Base-by-base conservation (phyloP, 2,888 invertebrate species). In the Drosophila paranaensis region DNA sequence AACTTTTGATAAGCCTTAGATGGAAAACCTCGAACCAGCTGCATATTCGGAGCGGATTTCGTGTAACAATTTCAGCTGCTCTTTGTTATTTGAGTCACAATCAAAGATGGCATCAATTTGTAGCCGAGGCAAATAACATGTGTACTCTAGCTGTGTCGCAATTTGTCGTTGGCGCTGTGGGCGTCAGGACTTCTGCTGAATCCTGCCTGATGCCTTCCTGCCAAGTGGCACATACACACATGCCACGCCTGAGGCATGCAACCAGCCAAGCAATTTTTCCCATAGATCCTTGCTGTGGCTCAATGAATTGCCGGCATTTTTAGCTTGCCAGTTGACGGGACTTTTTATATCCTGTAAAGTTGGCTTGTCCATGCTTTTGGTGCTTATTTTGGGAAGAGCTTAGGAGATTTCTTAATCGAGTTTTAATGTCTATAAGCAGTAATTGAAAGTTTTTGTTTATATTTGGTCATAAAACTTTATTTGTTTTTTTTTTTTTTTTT, bases 221-320 rank as follows among this genome's bases (percentile, higher is more conserved):
- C 20, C 57, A 40, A 61, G 66, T 68, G 68, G 68, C 80, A 68
- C 61, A 20, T 2, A 20, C 20, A 64, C 70, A 64, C 70, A 72
- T 69, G 51, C 58, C 67, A 71, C 65, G 64, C 50, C 58, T 56
- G 79, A 79, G 71, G 78, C 75, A 81, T 56, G 54, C 62, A 55
- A 16, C 68, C 71, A 80, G 63, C 54, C 45, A 48, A 60, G 30
- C 58, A 69, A 63, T 62, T 60, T 60, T 46, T 40, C 11, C 39
- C 54, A 62, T 60, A 42, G 9, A 45, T 45, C 71, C 27, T 20
- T 33, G n/a, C 20, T 57, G 20, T 5, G 43, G 33, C 30, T 40
- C 13, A 16, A 13, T 55, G 51, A 53, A 9, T 37, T 25, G 37
- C 37, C 25, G 20, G 25, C 51, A 37, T n/a, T 4, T 37, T 27